Evolutionary conservation across 2,888 invertebrate species (phyloP), one percentile per base, ranked within the genome.

Genomic region (Aplocera efformata): DNA sequence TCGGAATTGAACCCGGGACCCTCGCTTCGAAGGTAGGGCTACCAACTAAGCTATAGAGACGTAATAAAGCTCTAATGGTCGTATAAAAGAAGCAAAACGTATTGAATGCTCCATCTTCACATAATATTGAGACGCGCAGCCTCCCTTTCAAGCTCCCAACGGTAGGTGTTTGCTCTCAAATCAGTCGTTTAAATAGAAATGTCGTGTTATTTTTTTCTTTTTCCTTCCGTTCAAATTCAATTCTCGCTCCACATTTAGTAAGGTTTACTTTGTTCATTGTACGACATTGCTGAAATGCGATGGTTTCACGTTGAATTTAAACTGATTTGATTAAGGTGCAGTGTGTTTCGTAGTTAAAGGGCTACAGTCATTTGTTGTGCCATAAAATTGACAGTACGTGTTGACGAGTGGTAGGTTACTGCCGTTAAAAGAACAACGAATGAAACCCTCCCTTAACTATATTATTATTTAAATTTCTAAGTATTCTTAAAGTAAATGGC

Each of bases 141-240:
- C 63, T 58, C 60, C 60, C 56, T 67, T 53, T 10, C n/a, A 10
- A 17, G 34, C 66, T 59, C 53, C 63, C 13, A 17, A 11, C 28
- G 63, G 61, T 54, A 64, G 65, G 68, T 79, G 72, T 83, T 82
- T 81, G 82, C 80, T 78, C 81, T 77, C 76, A 78, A 83, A 83
- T 82, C 82, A 82, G 79, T 72, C 71, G 79, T 77, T 83, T 81
- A 81, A 81, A 81, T 74, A 80, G 73, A 79, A 73, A 66, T 72
- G 78, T 77, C 78, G 79, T 72, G 66, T 76, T 79, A 81, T 77
- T 75, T 77, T 67, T 50, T 61, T 51, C 58, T 53, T 17, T 17
- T 17, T 17, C 13, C 13, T 17, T 17, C 13, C 57, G 60, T 61
- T 67, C 64, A 69, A 79, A 78, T 80, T 75, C 73, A 72, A 80